phyloP scores from a whole-genome alignment of 2,797 vertebrate genomes.

The Luscinia megarhynchos region DNA sequence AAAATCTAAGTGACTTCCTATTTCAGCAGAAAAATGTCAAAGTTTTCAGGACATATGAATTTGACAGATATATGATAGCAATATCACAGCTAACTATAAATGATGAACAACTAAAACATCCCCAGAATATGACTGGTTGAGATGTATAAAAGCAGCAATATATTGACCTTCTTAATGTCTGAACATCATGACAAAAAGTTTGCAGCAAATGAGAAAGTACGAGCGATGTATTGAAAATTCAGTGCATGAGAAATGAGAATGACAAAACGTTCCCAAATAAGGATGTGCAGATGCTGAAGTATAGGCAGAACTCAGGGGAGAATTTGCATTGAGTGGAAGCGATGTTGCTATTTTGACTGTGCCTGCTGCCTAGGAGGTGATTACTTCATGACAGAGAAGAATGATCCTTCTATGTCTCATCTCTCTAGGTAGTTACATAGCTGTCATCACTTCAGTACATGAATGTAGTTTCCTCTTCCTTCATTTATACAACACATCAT shows the following conservation, averaged over 20 bases:
- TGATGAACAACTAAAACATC: not conserved
- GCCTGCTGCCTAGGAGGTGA: not conserved
- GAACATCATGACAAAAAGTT: not conserved
- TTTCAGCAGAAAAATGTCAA: not conserved
- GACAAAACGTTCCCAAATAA: not conserved
- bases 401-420: slow-evolving; percentile 28
- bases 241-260: slow-evolving; percentile 11
- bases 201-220: not conserved
- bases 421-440: slow-evolving; percentile 29
- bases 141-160: not conserved
- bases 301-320: not conserved
- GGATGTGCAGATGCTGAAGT: not conserved
- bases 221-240: not conserved
- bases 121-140: not conserved
- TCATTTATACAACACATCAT: slow-evolving; percentile 25
- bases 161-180: not conserved
- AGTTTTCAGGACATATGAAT: not conserved
- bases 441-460: slow-evolving; percentile 34
- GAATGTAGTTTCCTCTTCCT: slow-evolving; percentile 13
- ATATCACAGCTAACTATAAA: not conserved
- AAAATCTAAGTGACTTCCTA: not conserved
- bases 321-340: slow-evolving; percentile 37
- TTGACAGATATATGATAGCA: not conserved
- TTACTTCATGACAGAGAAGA: slow-evolving; percentile 45
- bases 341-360: slow-evolving; percentile 13